A percentile compares a stretch with the other conserved stretches of the same genome.
Conservation (phyloP, 1,140 invertebrate genomes). For the Orchesella cincta region DNA sequence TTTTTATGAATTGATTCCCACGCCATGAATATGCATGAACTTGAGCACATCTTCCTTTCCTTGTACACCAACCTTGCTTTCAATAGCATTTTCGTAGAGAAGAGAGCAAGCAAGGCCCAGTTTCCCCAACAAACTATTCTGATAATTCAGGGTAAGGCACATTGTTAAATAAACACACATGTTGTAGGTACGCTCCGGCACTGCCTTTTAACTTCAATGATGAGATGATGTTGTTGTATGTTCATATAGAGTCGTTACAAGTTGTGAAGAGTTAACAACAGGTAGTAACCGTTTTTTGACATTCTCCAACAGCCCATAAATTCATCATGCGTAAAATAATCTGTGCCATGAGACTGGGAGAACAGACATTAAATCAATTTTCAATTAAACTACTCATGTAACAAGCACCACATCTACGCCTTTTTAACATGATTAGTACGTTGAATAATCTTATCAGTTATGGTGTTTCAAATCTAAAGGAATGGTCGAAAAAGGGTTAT, state of each 20-base stretch:
- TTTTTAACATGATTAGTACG: background rate
- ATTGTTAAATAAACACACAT: too few species aligned
- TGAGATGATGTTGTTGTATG: too few species aligned
- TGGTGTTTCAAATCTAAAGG: conserved; percentile 18
- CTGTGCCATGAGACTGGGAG: background rate
- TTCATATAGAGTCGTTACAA: too few species aligned
- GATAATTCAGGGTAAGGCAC: too few species aligned
- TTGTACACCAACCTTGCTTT: too few species aligned
- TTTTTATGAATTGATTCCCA: background rate
- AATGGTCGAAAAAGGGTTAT: background rate
- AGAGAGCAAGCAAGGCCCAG: too few species aligned
- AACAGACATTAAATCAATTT: conserved; percentile 24
- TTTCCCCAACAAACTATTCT: too few species aligned
- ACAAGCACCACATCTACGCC: background rate
- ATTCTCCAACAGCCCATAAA: conserved; percentile 9
- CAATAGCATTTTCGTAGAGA: too few species aligned
- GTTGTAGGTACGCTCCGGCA: too few species aligned
- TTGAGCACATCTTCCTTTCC: background rate
- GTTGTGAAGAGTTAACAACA: too few species aligned
- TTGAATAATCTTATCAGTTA: background rate
- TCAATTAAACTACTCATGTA: conserved; percentile 9
- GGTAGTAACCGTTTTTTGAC: conserved; percentile 14
- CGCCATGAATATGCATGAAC: background rate
- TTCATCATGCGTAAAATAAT: conserved; percentile 8
- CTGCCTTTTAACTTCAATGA: too few species aligned